Conservation (phyloP, 2,113 vertebrate genomes). For the Cottus gobio region DNA sequence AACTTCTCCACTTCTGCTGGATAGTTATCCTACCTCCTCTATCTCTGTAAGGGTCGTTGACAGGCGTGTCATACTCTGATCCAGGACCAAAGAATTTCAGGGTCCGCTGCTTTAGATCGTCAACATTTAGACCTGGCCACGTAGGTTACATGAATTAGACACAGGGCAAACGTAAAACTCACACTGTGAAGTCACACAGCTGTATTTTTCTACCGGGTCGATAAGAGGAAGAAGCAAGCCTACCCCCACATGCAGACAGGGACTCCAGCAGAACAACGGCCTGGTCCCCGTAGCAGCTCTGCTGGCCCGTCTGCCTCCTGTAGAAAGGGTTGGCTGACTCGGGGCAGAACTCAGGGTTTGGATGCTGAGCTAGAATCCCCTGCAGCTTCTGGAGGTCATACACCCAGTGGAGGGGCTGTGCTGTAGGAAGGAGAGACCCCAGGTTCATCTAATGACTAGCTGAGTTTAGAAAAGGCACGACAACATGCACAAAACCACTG, state of each 20-base stretch:
- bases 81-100: slow-evolving; percentile 81
- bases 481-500: not conserved
- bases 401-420: slow-evolving; percentile 83
- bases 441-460: not conserved
- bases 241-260: slow-evolving; percentile 80
- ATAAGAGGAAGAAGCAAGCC: not conserved
- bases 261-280: slow-evolving; percentile 81
- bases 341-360: slow-evolving; percentile 76
- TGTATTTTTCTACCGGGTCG: not conserved
- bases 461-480: not conserved
- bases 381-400: slow-evolving; percentile 81
- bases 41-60: slow-evolving; percentile 81
- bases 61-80: slow-evolving; percentile 81
- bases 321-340: slow-evolving; percentile 82
- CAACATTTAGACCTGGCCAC: slow-evolving; percentile 75
- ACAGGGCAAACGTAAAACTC: too few relatives aligned
- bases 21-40: slow-evolving; percentile 67
- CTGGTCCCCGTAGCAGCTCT: slow-evolving; percentile 85
- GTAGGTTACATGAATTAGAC: slow-evolving; percentile 1
- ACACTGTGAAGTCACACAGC: not conserved
- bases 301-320: slow-evolving; percentile 76
- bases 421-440: slow-evolving; percentile 41
- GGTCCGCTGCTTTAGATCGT: slow-evolving; percentile 77
- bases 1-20: not conserved
- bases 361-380: slow-evolving; percentile 66